Evolutionary conservation across 2,113 vertebrate genomes (phyloP), one percentile per base, ranked within the genome.

Genomic region (Cygnus buccinator): DNA sequence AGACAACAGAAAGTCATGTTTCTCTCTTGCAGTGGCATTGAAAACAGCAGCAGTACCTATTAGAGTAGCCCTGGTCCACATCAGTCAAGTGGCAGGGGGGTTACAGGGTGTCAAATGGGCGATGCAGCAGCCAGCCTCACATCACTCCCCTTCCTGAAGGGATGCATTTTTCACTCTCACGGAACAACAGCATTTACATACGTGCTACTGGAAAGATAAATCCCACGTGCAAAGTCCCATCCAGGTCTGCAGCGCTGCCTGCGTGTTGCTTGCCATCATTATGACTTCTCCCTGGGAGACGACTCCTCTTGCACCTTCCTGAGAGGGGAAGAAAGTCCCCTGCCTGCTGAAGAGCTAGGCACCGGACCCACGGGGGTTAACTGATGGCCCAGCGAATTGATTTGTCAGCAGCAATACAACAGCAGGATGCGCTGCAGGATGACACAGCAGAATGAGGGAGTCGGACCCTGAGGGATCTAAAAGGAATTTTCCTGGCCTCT

Each of bases 91-190:
- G 29, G 16, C n/a, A 48, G 43, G 1, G 1, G 35, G 26, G n/a
- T 59, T 52, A 43, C 11, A 3, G 1, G 25, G 10, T 21, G 39
- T 7, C 52, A 22, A 0, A 3, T 0, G 3, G 13, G 33, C 29
- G 68, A 9, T 26, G 58, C 19, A 58, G 68, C 54, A 57, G 46
- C 31, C 41, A 26, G 3, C 28, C 18, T 59, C 59, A n/a, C 41
- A 3, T 2, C 5, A 2, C 16, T 31, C 37, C 72, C 29, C 9
- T 43, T 88, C 59, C 71, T 59, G 41, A 63, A 37, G 25, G 1
- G 9, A 23, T 5, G 10, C 2, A 14, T 25, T 57, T 43, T 50
- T 12, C 33, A 20, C 20, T 26, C 21, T 33, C 15, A 14, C 9
- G 16, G 31, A 6, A 48, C 29, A 68, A 21, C 62, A 59, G 25